Conservation (phyloP, 2,113 vertebrate species). For the Phylloscopus trochiloides region DNA sequence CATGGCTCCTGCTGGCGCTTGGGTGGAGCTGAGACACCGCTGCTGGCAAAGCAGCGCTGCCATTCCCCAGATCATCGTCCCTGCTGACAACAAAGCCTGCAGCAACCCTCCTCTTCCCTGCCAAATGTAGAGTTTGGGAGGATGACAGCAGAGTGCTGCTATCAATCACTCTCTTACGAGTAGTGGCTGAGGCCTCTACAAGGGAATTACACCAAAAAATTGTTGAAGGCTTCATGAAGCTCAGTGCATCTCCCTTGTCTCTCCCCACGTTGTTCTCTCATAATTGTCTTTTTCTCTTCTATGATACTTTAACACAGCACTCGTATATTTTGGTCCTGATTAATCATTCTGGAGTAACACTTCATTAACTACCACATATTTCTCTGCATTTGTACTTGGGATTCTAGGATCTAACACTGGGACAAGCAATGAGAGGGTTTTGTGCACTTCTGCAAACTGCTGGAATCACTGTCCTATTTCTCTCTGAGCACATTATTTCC, state of each 20-base stretch:
- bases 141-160: background rate
- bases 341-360: background rate
- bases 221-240: background rate
- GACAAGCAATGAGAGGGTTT: background rate
- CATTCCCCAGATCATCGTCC: background rate
- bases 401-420: background rate
- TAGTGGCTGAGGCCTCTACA: background rate
- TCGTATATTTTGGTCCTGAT: background rate
- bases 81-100: background rate
- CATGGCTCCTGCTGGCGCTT: fast-evolving
- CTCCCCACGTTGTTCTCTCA: background rate
- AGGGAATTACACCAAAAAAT: background rate
- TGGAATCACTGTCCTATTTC: background rate
- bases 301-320: background rate
- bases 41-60: background rate
- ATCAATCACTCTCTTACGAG: fast-evolving
- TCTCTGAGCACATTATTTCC: background rate
- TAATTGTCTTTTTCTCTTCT: background rate
- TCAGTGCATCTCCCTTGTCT: background rate
- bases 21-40: background rate
- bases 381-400: background rate
- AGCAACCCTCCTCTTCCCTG: background rate
- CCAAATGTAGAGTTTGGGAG: background rate
- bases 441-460: background rate
- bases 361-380: background rate